Percentiles rank a stretch among this genome's conserved stretches.
Conservation (phyloP, 2,113 vertebrate genomes). For the Nettapus auritus region DNA sequence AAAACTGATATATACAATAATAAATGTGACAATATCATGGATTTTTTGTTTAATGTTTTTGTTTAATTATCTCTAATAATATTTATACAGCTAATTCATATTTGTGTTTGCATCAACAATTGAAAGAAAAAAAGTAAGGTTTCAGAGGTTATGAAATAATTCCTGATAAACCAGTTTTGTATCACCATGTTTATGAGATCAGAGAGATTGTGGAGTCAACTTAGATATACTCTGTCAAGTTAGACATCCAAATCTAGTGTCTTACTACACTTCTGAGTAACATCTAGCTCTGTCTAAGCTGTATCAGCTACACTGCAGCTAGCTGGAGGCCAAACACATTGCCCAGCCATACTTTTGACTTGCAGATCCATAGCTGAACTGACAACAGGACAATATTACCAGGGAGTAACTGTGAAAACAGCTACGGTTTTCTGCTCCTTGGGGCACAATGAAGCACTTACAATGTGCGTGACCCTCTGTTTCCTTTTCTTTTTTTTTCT, state of each 20-base stretch:
- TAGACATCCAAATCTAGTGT: background rate
- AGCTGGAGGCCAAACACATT: background rate
- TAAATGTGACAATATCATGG: background rate
- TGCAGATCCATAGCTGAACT: background rate
- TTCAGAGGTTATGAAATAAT: background rate
- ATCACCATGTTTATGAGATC: background rate
- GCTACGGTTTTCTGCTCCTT: rapidly evolving
- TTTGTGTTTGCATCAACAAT: background rate
- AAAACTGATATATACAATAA: background rate
- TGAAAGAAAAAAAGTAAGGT: background rate
- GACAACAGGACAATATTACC: background rate
- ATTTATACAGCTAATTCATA: background rate
- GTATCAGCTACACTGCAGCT: background rate
- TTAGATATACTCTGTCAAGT: background rate
- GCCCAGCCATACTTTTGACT: background rate
- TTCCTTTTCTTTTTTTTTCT: background rate
- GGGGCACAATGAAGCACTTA: background rate
- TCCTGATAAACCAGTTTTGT: background rate
- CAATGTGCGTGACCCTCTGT: rapidly evolving
- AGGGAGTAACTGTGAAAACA: background rate
- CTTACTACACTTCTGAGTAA: background rate
- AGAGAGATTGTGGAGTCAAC: background rate
- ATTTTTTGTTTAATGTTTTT: background rate
- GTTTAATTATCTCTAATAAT: background rate
- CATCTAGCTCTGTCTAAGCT: background rate